A percentile compares a stretch with the other conserved stretches of the same genome.
phyloP scores from a whole-genome alignment of 2,888 invertebrate genomes.

The Caenorhabditis japonica region DNA sequence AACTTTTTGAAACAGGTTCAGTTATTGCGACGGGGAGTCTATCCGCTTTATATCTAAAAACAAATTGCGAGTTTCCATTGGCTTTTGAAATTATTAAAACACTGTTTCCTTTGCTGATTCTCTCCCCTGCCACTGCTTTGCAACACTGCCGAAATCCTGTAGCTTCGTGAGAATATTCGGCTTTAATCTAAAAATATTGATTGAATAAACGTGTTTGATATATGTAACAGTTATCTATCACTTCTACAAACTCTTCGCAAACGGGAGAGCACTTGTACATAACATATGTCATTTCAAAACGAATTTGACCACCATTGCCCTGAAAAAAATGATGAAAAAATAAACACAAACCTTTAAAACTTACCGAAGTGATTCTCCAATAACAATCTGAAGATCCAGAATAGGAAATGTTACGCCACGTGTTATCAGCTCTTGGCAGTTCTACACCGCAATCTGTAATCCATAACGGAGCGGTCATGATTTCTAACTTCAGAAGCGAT shows the following conservation, averaged over 20 bases:
- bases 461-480: no score
- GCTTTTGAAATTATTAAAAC: conserved; percentile 62
- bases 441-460: conserved; percentile 60
- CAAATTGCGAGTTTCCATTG: conserved; percentile 49
- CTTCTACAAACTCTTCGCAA: conserved; percentile 64
- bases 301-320: conserved; percentile 42
- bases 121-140: conserved; percentile 43
- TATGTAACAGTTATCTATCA: neutral
- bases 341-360: neutral
- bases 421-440: conserved; percentile 40
- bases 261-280: conserved; percentile 56
- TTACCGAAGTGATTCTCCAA: conserved; percentile 60
- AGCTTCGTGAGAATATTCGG: conserved; percentile 47
- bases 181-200: conserved; percentile 58
- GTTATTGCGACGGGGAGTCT: conserved; percentile 15
- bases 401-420: conserved; percentile 60
- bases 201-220: neutral
- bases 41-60: conserved; percentile 48
- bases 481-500: no score
- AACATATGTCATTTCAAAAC: conserved; percentile 51
- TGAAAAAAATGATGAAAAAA: conserved; percentile 14
- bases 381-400: conserved; percentile 62
- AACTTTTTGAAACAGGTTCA: no score
- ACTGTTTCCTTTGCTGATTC: conserved; percentile 46
- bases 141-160: conserved; percentile 63